Evolutionary conservation across 2,797 vertebrate genomes (phyloP), one percentile per base, ranked within the genome.

Genomic region (Propithecus perrieri): DNA sequence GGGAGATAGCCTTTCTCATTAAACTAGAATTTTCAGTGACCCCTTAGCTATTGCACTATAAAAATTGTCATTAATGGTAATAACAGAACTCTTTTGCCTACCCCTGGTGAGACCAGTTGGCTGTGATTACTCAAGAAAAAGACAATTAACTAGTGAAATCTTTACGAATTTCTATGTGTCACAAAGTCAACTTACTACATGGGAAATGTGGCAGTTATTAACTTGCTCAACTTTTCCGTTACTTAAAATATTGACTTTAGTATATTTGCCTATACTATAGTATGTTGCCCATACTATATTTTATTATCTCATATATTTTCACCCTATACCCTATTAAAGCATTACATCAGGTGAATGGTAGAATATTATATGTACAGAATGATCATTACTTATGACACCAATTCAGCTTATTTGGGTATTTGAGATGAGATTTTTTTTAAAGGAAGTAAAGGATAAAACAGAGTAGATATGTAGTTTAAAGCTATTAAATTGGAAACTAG

Each of bases 21-120:
- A 96, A 98, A 81, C 5, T 90, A 87, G 86, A 57, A 88, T 26
- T 96, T 98, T 93, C 63, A 11, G 22, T 78, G 28, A 96, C 93
- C 96, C 17, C 65, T 90, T 89, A 97, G 94, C 41, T 69, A 93
- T 22, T 33, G 43, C 46, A 93, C 46, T 88, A 50, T 69, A 95
- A 93, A 97, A 72, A 69, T 89, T 94, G 63, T 80, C 59, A 94
- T 30, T 1, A 46, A 33, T 85, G 20, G 4, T 88, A 95, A 81
- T 91, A 71, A 86, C 30, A 94, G 15, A 13, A 76, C 1, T 72
- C 0, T 88, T 93, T 59, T 71, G 17, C 71, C 30, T 96, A 20
- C 18, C n/a, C 20, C n/a, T 83, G 75, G 55, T 72, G 55, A 95
- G 85, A 80, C 38, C 11, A 3, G 22, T 65, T 97, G 63, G 63